These are phyloP conservation scores for Prolemur simus DNA, from an alignment of 2,113 vertebrate genomes.

Conservation along the genomic window DNA sequence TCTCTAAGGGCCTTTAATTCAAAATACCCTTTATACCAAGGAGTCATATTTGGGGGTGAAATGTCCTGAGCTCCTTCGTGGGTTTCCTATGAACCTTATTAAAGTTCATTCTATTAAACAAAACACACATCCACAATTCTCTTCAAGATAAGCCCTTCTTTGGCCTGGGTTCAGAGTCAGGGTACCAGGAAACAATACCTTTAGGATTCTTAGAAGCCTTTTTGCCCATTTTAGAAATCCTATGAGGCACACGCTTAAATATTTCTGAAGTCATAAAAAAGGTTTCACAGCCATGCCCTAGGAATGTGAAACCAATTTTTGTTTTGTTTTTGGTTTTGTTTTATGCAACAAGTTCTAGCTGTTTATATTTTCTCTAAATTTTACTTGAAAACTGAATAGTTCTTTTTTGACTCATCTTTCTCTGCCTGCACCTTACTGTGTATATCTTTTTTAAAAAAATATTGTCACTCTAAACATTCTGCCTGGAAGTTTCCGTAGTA, in stretches of 20 bases:
- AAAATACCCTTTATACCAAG: too few relatives aligned
- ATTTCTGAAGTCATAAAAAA: background rate
- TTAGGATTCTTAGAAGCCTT: background rate
- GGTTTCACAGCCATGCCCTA: background rate
- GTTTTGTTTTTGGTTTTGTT: background rate
- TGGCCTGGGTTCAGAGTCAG: background rate
- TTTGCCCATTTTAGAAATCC: background rate
- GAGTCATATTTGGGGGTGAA: too few relatives aligned
- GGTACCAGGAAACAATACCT: background rate
- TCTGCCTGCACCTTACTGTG: background rate
- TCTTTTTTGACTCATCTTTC: background rate
- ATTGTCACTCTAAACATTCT: background rate
- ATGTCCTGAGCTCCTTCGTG: too few relatives aligned
- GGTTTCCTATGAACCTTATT: background rate
- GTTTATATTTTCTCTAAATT: background rate
- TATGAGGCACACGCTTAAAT: background rate
- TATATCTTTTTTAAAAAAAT: background rate
- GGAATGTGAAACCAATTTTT: background rate
- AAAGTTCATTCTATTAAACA: background rate
- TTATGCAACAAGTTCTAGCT: background rate
- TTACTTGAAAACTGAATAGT: background rate
- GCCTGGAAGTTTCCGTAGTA: background rate
- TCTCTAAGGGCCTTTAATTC: too few relatives aligned
- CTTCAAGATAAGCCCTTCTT: background rate
- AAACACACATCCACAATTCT: background rate